phyloP scores from a whole-genome alignment of 2,888 invertebrate genomes.

The Volucella inanis region DNA sequence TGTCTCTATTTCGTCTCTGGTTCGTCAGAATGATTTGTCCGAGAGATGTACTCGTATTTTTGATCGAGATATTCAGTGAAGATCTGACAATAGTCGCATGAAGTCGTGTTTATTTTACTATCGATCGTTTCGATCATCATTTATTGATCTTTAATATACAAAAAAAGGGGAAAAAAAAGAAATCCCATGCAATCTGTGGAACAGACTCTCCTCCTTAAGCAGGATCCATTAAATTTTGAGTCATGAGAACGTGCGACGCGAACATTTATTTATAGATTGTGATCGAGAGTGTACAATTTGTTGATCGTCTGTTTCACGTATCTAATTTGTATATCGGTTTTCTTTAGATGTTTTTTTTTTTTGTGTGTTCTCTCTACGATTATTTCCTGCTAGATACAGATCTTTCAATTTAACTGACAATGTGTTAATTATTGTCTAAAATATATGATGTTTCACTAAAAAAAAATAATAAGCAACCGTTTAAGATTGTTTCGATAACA shows the following conservation, averaged over 20 bases:
- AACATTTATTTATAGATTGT: slow-evolving; percentile 65
- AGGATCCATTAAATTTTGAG: slow-evolving; percentile 43
- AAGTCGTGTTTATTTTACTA: slow-evolving; percentile 43
- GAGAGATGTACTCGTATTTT: slow-evolving; percentile 43
- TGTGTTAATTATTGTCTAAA: slow-evolving; percentile 38
- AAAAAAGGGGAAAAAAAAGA: background rate
- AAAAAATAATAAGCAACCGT: slow-evolving; percentile 12
- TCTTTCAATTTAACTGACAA: slow-evolving; percentile 3
- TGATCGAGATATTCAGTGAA: slow-evolving; percentile 72
- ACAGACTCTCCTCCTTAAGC: slow-evolving; percentile 16
- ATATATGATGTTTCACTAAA: slow-evolving; percentile 39
- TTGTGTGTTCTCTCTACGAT: background rate
- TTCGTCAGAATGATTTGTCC: slow-evolving; percentile 64
- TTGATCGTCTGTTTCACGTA: slow-evolving; percentile 31
- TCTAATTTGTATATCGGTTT: slow-evolving; percentile 30
- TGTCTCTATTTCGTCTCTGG: slow-evolving; percentile 54
- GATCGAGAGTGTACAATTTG: slow-evolving; percentile 50
- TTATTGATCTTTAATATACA: background rate
- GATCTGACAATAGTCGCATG: slow-evolving; percentile 69
- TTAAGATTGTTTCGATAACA: slow-evolving; percentile 39
- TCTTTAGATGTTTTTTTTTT: slow-evolving; percentile 24
- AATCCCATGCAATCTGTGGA: slow-evolving; percentile 1
- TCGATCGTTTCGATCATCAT: slow-evolving; percentile 22
- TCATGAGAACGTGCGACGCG: slow-evolving; percentile 55
- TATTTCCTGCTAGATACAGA: too few species aligned